Base-by-base conservation (phyloP, 2,797 vertebrate genomes). In the Nannoperca obscura region DNA sequence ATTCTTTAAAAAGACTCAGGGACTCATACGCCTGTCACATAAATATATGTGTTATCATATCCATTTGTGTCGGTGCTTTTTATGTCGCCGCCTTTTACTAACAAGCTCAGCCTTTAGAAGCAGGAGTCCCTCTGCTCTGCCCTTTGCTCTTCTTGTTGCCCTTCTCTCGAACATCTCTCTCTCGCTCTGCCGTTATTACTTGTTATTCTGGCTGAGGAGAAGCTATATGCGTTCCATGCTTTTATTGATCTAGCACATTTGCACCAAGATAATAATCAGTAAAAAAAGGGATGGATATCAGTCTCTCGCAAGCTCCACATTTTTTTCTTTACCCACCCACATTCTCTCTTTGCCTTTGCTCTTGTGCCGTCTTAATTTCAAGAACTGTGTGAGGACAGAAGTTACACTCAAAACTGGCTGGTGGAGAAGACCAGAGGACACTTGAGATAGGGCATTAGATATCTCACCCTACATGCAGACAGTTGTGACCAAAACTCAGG, bases 21-120 rank as follows among this genome's bases (percentile, higher is more conserved):
- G 66, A 78, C 55, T 11, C 50, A 7, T 53, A 24, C 4, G 30
- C 66, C 52, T 36, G 53, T 77, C 68, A 44, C 30, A 47, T 46
- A 24, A 53, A 54, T 57, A 54, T 44, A 54, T 64, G 74, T 53
- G 50, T 52, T 59, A 44, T n/a, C 61, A 55, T 30, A 47, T 59
- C 27, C 20, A n/a, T 63, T 71, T 74, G 17, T 62, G 34, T 52
- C 32, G 0, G 22, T 42, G 20, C 9, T 60, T 69, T 67, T 70
- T 32, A 32, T 46, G 24, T 24, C 4, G 7, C 47, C 44, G 52
- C 60, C 40, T 65, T 62, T 58, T 71, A 8, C 69, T 83, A 86
- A 88, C 81, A 83, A 90, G 74, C 75, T 85, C 63, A 86, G 81
- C 75, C 74, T 89, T 82, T 52, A 42, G 38, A 60, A 57, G 46